Conservation (phyloP, 2,888 invertebrate species). For the Lucinisca nassula region DNA sequence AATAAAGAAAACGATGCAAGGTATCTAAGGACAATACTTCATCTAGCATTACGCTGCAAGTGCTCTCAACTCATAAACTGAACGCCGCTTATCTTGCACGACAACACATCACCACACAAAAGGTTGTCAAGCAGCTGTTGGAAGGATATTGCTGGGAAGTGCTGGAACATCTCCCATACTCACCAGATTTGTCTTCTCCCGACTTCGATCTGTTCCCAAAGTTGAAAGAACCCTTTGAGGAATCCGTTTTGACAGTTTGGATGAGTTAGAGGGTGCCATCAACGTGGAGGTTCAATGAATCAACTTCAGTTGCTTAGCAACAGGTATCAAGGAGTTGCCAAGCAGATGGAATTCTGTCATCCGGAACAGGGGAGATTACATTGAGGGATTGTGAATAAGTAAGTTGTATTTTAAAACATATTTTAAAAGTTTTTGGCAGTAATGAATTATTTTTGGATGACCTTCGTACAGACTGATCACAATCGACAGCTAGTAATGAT, state of each 20-base stretch:
- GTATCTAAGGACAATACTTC: background rate
- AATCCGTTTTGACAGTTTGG: background rate
- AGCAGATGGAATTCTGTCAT: too few relatives aligned
- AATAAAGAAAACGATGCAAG: background rate
- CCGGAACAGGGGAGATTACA: background rate
- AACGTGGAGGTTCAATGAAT: background rate
- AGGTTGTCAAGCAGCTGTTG: background rate
- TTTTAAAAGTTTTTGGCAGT: background rate
- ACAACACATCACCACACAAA: slow-evolving; percentile 19
- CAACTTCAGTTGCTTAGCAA: slow-evolving; percentile 12
- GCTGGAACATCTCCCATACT: background rate
- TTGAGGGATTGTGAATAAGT: background rate
- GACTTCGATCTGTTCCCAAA: background rate
- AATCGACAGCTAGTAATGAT: too few relatives aligned
- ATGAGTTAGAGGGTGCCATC: background rate
- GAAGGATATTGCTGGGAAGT: slow-evolving; percentile 7
- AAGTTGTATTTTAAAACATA: background rate
- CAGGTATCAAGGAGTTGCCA: too few relatives aligned
- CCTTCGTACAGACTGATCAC: too few relatives aligned
- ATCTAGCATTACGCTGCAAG: background rate
- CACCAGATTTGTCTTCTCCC: background rate
- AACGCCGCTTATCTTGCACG: slow-evolving; percentile 13
- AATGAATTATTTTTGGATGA: too few relatives aligned
- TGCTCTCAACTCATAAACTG: background rate
- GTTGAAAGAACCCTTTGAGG: background rate